These are phyloP conservation scores for Chaetops frenatus DNA, from an alignment of 2,113 vertebrate genomes.

Conservation along the genomic window DNA sequence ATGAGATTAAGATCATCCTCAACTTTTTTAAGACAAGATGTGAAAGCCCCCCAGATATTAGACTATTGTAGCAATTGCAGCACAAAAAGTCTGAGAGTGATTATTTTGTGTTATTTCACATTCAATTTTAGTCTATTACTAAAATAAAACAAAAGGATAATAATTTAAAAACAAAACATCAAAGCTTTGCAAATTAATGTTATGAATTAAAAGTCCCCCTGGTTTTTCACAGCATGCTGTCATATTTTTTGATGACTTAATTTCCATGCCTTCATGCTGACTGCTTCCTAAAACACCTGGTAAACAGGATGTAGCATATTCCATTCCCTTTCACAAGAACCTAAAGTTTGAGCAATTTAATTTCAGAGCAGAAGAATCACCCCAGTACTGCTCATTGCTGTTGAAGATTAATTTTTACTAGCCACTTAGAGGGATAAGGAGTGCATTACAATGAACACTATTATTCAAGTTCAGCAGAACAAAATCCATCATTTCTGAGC, in stretches of 20 bases:
- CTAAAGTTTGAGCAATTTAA: constrained; percentile 25
- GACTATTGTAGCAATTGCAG: not conserved
- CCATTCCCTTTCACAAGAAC: not conserved
- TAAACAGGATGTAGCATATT: constrained; percentile 35
- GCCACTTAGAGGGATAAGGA: constrained; percentile 31
- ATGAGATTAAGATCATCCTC: not conserved
- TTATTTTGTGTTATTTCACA: not conserved
- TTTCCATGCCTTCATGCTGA: not conserved
- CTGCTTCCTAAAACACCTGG: constrained; percentile 10
- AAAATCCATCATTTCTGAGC: constrained; percentile 55
- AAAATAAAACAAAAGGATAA: not conserved
- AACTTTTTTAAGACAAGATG: not conserved
- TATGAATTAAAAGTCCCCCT: not conserved
- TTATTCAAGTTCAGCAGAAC: constrained; percentile 52
- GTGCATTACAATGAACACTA: not conserved
- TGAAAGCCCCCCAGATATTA: not conserved
- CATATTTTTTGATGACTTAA: not conserved
- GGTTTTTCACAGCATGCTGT: not conserved
- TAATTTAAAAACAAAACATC: not conserved
- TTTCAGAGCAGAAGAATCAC: constrained; percentile 20
- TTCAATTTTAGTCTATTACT: not conserved
- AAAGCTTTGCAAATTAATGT: not conserved
- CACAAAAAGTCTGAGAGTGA: not conserved
- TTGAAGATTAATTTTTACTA: constrained; percentile 59
- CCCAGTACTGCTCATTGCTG: not conserved